Percentiles rank a stretch among this genome's conserved stretches.
phyloP scores from a whole-genome alignment of 2,888 invertebrate species.

The Xestia rhomboidea region DNA sequence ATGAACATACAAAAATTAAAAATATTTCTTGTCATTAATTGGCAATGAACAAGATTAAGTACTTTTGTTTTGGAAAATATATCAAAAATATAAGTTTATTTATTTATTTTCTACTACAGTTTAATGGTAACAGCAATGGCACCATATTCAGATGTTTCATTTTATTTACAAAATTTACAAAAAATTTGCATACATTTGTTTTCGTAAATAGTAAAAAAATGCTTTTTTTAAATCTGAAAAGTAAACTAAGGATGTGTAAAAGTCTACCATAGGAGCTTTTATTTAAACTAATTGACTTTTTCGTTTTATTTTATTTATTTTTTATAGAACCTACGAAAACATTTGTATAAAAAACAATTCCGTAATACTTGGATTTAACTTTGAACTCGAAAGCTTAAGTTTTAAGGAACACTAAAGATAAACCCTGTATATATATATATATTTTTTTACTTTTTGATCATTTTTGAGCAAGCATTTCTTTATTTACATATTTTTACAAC shows the following conservation, averaged over 20 bases:
- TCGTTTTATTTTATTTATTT: conserved; percentile 5
- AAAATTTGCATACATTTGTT: conserved; percentile 50
- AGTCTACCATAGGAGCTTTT: conserved; percentile 4
- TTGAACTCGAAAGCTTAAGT: conserved; percentile 47
- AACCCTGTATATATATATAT: conserved; percentile 75
- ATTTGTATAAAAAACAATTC: conserved; percentile 61
- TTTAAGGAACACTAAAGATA: conserved; percentile 68
- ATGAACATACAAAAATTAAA: conserved; percentile 52
- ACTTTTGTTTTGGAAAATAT: conserved; percentile 70
- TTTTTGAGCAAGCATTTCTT: conserved; percentile 77
- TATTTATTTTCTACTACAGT: conserved; percentile 65
- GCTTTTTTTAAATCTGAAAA: neutral
- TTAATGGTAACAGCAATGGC: conserved; percentile 88
- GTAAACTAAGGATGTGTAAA: neutral
- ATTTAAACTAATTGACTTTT: conserved; percentile 23
- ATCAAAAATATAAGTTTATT: conserved; percentile 72
- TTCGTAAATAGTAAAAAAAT: conserved; percentile 29
- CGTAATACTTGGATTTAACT: conserved; percentile 62
- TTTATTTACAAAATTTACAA: conserved; percentile 55
- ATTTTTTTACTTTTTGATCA: conserved; percentile 65
- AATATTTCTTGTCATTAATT: conserved; percentile 56
- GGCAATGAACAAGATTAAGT: conserved; percentile 63
- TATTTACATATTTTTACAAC: conserved; percentile 61
- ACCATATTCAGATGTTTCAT: conserved; percentile 75
- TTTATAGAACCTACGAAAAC: conserved; percentile 57